A percentile compares a stretch with the other conserved stretches of the same genome.
phyloP scores from a whole-genome alignment of 2,888 invertebrate genomes.

The Polia nebulosa region DNA sequence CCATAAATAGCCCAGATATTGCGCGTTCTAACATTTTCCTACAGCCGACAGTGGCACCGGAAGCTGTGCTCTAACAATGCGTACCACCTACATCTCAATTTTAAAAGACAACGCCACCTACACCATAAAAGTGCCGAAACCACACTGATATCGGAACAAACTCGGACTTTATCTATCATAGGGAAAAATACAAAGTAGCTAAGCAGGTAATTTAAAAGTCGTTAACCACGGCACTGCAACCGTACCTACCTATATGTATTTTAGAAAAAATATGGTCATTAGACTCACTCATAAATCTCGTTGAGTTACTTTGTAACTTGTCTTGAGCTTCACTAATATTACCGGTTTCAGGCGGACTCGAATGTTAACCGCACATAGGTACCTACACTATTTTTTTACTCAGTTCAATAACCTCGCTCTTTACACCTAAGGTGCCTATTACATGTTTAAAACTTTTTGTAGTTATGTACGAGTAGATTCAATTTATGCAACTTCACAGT shows the following conservation, averaged over 20 bases:
- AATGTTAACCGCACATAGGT: conserved; percentile 13
- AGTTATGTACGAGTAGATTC: background rate
- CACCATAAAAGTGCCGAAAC: background rate
- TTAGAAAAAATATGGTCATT: conserved; percentile 18
- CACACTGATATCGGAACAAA: background rate
- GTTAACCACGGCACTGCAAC: background rate
- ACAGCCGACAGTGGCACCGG: background rate
- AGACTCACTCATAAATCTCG: conserved; percentile 5
- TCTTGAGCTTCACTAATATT: conserved; percentile 30
- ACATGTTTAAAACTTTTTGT: background rate
- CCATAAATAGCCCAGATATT: background rate
- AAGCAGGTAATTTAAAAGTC: background rate
- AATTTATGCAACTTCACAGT: conserved; percentile 10
- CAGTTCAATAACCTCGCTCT: conserved; percentile 35
- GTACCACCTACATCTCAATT: background rate
- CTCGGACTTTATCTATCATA: background rate
- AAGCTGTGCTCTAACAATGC: background rate
- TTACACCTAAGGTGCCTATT: conserved; percentile 16
- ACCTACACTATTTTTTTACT: conserved; percentile 6
- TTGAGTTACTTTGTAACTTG: conserved; percentile 2
- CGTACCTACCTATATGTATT: background rate
- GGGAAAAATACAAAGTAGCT: background rate
- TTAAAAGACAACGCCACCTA: background rate
- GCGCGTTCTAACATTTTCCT: background rate
- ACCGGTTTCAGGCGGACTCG: conserved; percentile 36